A percentile compares a stretch with the other conserved stretches of the same genome.
Conservation (phyloP, 1,140 invertebrate genomes). For the Drosophila ananassae region DNA sequence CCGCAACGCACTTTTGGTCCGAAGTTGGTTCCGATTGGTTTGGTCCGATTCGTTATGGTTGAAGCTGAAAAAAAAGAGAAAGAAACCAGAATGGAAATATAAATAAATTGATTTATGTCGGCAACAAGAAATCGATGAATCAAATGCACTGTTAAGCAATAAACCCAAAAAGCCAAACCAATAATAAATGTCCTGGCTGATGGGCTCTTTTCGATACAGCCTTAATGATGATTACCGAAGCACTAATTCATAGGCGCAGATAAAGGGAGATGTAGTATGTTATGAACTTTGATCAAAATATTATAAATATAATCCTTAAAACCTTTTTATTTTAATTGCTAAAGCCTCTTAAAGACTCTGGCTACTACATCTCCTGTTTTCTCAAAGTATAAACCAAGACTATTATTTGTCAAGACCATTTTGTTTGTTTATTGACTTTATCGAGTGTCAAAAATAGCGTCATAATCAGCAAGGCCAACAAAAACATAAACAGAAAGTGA, state of each 20-base stretch:
- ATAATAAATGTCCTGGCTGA: conserved; percentile 37
- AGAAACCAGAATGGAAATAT: conserved; percentile 33
- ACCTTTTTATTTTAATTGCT: neutral
- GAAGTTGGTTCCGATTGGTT: conserved; percentile 34
- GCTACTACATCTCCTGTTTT: neutral
- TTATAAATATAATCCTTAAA: neutral
- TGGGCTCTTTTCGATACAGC: neutral
- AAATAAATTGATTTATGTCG: conserved; percentile 48
- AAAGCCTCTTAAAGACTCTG: neutral
- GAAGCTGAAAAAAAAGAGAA: conserved; percentile 26
- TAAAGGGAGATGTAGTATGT: neutral
- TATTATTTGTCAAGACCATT: conserved; percentile 11
- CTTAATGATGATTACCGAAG: conserved; percentile 18
- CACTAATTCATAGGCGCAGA: conserved; percentile 7
- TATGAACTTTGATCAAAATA: too few relatives aligned
- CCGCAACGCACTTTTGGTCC: conserved; percentile 24
- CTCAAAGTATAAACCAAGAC: neutral
- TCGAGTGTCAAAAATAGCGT: conserved; percentile 71
- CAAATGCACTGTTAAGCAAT: conserved; percentile 46
- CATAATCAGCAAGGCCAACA: conserved; percentile 57
- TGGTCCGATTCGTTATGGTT: conserved; percentile 21
- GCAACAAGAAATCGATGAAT: conserved; percentile 37
- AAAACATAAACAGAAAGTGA: conserved; percentile 25
- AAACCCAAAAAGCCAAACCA: conserved; percentile 13
- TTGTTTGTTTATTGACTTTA: conserved; percentile 66